Conservation (phyloP, 2,113 vertebrate species). For the Laterallus jamaicensis region DNA sequence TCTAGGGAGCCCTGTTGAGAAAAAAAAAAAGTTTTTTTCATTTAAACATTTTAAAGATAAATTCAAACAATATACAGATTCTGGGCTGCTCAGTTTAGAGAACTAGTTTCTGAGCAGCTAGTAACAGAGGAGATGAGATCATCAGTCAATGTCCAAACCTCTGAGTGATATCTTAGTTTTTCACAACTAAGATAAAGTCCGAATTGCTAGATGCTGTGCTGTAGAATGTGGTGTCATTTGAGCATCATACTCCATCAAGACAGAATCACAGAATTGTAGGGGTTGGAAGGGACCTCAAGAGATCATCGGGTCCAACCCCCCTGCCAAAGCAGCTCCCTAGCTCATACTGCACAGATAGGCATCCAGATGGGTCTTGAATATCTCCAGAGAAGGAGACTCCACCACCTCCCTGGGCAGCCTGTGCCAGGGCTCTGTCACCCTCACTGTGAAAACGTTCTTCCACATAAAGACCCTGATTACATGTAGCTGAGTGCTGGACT, state of each 20-base stretch:
- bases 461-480: not conserved
- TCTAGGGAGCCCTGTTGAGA: not conserved
- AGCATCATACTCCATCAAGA: not conserved
- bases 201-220: not conserved
- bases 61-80: not conserved
- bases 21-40: rapidly evolving
- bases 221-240: not conserved
- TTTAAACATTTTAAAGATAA: not conserved
- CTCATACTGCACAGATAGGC: too few relatives aligned
- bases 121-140: not conserved
- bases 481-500: not conserved
- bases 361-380: too few relatives aligned
- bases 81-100: not conserved
- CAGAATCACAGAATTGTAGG: too few relatives aligned
- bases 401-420: too few relatives aligned
- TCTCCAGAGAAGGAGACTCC: too few relatives aligned
- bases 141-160: not conserved
- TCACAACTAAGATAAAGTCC: not conserved
- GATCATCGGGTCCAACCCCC: too few relatives aligned
- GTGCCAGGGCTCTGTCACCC: too few relatives aligned
- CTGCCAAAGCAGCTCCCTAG: too few relatives aligned
- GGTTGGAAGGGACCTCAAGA: too few relatives aligned
- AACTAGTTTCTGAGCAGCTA: not conserved
- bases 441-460: too few relatives aligned
- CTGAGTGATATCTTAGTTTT: not conserved